A percentile compares a stretch with the other conserved stretches of the same genome.
Evolutionary conservation across 2,888 invertebrate genomes (phyloP).

Genomic region (Spilarctia lutea): DNA sequence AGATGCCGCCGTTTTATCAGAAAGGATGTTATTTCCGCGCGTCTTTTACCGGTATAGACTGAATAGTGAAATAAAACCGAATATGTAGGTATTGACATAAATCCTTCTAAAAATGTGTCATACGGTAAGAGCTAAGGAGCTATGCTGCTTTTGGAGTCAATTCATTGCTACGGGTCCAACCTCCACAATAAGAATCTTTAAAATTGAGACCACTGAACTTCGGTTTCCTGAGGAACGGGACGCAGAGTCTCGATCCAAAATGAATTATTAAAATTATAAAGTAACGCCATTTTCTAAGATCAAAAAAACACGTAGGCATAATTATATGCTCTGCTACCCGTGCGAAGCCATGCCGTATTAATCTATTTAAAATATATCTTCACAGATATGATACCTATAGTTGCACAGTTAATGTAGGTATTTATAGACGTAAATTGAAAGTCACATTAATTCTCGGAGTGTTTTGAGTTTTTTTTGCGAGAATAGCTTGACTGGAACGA

Average conservation of each 20-base stretch:
- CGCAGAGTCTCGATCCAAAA: too few relatives aligned
- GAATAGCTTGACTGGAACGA: too few relatives aligned
- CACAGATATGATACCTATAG: too few relatives aligned
- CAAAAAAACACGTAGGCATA: background rate
- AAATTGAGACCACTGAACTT: too few relatives aligned
- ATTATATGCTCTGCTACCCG: background rate
- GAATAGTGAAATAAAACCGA: background rate
- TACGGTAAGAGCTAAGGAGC: background rate
- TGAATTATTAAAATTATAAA: too few relatives aligned
- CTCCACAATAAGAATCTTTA: too few relatives aligned
- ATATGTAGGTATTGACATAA: too few relatives aligned
- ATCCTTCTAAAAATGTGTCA: background rate
- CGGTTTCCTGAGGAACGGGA: too few relatives aligned
- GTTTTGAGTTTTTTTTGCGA: background rate
- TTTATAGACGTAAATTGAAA: too few relatives aligned
- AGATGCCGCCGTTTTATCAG: background rate
- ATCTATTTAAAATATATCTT: background rate
- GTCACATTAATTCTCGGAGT: background rate
- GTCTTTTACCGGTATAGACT: background rate
- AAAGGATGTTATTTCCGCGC: background rate
- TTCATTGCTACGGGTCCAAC: too few relatives aligned
- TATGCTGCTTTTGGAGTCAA: background rate
- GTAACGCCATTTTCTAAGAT: too few relatives aligned
- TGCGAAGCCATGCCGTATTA: background rate
- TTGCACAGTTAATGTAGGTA: background rate